Base-by-base conservation (phyloP, 2,797 vertebrate genomes). In the Tiaroga cobitis region DNA sequence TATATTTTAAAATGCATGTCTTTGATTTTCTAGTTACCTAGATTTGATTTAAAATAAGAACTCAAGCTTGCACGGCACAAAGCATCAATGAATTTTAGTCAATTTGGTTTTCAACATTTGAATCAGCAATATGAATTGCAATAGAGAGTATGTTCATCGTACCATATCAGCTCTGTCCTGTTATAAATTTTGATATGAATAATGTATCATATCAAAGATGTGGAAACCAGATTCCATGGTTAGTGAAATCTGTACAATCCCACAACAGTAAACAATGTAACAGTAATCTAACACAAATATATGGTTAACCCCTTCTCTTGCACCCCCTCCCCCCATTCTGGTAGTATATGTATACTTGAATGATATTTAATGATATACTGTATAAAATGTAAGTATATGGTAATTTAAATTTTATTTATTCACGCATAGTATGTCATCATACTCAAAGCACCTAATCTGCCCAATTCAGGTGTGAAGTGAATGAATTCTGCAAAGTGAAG, bases 41-140 rank as follows among this genome's bases (percentile, higher is more conserved):
- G 39, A 8, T 2, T 72, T 39, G 24, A 69, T 54, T 69, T 67
- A 68, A 80, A 80, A 21, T 8, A 18, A 46, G 0, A 21, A n/a
- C 3, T 18, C 37, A 79, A 63, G 37, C 8, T 43, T 5, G 67
- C 67, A 21, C 3, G 56, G 24, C 11, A 59, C 51, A 32, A 26
- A 29, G 37, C 9, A 26, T n/a, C 6, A 59, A 72, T 43, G 0
- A 11, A 29, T 68, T 41, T 51, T 3, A 26, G 65, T 4, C 37
- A 41, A 56, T 81, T 32, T 32, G 16, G 59, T 41, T 59, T 43
- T 59, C 51, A 73, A 82, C 24, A 43, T 59, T 56, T 26, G 18
- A 56, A n/a, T 72, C 34, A 56, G 68, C 24, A 32, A 82, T 73
- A 43, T 61, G 80, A 82, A 32, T 32, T 46, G 19, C 67, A 70